Percentiles rank a stretch among this genome's conserved stretches.
Evolutionary conservation across 2,888 invertebrate genomes (phyloP).

Genomic region (Euclidia mi): DNA sequence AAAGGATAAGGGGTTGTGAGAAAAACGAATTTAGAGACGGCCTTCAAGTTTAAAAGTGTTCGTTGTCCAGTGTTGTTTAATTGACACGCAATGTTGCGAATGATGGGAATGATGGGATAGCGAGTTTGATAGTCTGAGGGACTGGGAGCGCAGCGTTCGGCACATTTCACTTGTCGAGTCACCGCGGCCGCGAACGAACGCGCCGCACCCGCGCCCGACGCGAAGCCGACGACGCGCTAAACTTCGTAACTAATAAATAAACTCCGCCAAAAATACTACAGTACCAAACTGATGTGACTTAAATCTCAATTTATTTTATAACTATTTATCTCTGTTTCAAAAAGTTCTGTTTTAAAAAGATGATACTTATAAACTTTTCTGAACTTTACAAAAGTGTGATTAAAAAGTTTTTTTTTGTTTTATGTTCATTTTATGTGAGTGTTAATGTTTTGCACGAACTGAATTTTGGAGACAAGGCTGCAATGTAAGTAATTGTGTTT

Average conservation of each 20-base stretch:
- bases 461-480: constrained; percentile 35
- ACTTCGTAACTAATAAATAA: constrained; percentile 49
- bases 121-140: constrained; percentile 60
- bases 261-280: constrained; percentile 60
- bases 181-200: constrained; percentile 70
- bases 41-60: constrained; percentile 63
- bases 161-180: constrained; percentile 75
- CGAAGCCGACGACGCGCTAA: constrained; percentile 52
- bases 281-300: constrained; percentile 67
- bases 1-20: neutral
- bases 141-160: constrained; percentile 69
- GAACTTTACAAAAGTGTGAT: constrained; percentile 36
- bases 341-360: no score
- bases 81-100: constrained; percentile 66
- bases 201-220: constrained; percentile 27
- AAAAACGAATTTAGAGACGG: constrained; percentile 46
- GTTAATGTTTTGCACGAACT: constrained; percentile 25
- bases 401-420: constrained; percentile 9
- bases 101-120: constrained; percentile 62
- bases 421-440: constrained; percentile 34
- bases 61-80: constrained; percentile 72
- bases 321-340: constrained; percentile 38
- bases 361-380: constrained; percentile 23
- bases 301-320: constrained; percentile 45
- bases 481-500: constrained; percentile 47